Conservation (phyloP, 1,140 invertebrate genomes). For the Rhizoglyphus robini region DNA sequence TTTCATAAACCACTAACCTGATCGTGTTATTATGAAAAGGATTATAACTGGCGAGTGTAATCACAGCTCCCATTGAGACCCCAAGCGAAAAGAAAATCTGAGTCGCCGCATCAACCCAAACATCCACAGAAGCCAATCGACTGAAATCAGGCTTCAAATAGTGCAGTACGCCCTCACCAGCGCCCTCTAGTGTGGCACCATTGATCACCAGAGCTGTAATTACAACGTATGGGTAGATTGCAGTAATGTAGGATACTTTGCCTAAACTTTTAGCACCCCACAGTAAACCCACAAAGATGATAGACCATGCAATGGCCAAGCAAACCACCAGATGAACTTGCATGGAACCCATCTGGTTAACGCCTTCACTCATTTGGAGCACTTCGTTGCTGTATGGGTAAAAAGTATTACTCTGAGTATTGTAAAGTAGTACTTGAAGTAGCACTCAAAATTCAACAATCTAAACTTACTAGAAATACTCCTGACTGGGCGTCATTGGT, state of each 20-base stretch:
- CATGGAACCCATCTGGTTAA: conserved; percentile 64
- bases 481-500: no score
- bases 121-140: conserved; percentile 43
- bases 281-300: conserved; percentile 94
- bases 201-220: conserved; percentile 86
- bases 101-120: conserved; percentile 34
- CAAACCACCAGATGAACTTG: conserved; percentile 91
- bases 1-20: neutral
- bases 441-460: no score
- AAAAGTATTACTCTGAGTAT: no score
- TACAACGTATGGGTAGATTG: conserved; percentile 91
- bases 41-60: conserved; percentile 41
- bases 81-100: conserved; percentile 41
- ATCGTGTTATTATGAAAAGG: conserved; percentile 35
- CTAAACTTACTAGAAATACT: no score
- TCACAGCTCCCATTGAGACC: conserved; percentile 38
- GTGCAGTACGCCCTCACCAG: no score
- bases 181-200: conserved; percentile 74
- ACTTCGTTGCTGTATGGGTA: conserved; percentile 37
- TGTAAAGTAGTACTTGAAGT: no score
- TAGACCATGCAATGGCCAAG: conserved; percentile 75
- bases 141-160: conserved; percentile 72
- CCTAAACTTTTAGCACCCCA: conserved; percentile 66
- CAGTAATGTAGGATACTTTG: no score
- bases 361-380: conserved; percentile 66